Percentiles rank a stretch among this genome's conserved stretches.
Conservation (phyloP, 2,888 invertebrate genomes). For the Artemia sp. region DNA sequence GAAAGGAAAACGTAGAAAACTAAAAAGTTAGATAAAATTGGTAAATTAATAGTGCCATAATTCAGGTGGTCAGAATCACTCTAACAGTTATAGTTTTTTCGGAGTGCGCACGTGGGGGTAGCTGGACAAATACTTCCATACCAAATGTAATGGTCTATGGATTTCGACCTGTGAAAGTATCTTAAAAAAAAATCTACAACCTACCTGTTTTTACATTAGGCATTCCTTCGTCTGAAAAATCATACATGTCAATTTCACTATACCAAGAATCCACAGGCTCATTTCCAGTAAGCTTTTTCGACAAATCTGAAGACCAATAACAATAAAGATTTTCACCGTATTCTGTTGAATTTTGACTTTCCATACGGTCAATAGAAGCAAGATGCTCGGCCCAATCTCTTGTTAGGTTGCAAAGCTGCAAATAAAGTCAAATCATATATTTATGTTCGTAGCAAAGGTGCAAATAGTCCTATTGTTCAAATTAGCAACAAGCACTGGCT, state of each 20-base stretch:
- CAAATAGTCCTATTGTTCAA: no score
- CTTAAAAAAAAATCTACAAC: not conserved
- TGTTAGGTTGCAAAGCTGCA: conserved; percentile 9
- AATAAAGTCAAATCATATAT: not conserved
- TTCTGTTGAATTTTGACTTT: not conserved
- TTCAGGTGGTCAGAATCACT: no score
- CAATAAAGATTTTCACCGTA: not conserved
- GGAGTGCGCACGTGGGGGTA: no score
- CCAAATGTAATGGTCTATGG: conserved; percentile 3
- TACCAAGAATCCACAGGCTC: conserved; percentile 67
- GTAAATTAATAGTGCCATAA: no score
- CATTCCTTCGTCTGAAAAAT: conserved; percentile 45
- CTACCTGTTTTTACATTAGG: conserved; percentile 39
- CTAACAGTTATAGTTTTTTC: no score
- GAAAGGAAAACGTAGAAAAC: no score
- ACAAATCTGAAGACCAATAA: not conserved
- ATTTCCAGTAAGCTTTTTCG: not conserved
- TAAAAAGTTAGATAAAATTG: no score
- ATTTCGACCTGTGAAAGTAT: no score
- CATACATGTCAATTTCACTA: conserved; percentile 49
- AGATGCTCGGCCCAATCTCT: not conserved
- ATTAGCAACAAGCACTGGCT: no score
- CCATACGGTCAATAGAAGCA: not conserved
- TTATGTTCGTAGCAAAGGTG: no score
- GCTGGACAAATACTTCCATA: no score